Conservation (phyloP, 2,113 vertebrate genomes). For the Myocastor coypus region DNA sequence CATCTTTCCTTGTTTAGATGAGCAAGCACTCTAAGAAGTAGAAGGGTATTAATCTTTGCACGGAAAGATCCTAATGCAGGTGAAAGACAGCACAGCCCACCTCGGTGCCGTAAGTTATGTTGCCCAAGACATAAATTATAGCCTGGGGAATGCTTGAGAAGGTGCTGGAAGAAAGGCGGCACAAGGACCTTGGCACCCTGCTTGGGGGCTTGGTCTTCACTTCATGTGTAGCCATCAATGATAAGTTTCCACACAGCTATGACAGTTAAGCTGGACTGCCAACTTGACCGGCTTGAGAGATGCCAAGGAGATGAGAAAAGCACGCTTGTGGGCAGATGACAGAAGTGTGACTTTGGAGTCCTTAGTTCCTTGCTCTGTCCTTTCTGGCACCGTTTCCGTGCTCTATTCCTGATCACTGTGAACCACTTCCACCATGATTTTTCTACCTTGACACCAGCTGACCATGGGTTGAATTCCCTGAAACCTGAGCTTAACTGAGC, state of each 20-base stretch:
- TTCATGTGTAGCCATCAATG: not conserved
- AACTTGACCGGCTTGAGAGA: not conserved
- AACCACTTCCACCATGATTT: not conserved
- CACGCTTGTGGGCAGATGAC: not conserved
- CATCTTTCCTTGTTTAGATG: not conserved
- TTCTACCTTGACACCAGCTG: not conserved
- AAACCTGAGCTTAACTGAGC: not conserved
- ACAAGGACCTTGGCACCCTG: not conserved
- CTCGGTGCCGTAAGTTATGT: not conserved
- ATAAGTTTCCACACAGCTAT: not conserved
- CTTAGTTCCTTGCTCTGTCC: too few relatives aligned
- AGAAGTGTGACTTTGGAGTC: not conserved
- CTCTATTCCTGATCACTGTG: not conserved
- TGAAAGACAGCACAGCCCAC: not conserved
- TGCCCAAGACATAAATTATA: not conserved
- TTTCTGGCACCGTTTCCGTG: not conserved
- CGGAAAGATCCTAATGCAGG: not conserved
- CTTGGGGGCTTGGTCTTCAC: not conserved
- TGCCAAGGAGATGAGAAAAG: too few relatives aligned
- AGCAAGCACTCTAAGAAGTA: not conserved
- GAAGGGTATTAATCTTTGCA: not conserved
- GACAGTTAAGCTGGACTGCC: not conserved
- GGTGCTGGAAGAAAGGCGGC: not conserved
- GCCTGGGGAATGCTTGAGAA: fast-evolving
- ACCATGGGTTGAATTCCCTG: not conserved